A percentile compares a stretch with the other conserved stretches of the same genome.
phyloP scores from a whole-genome alignment of 2,888 invertebrate species.

The Euzophera pinguis region DNA sequence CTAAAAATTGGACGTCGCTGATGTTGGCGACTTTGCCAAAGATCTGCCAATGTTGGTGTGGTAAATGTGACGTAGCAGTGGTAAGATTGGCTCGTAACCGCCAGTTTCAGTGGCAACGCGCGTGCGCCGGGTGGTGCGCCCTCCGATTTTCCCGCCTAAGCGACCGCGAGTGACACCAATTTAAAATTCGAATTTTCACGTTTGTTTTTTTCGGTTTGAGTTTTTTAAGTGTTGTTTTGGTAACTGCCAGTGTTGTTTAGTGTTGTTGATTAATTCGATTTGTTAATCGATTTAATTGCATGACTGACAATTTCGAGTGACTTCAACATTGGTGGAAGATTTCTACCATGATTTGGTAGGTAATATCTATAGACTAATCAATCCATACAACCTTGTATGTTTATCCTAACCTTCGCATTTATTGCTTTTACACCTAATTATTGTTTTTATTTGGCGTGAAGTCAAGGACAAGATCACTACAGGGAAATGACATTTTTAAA shows the following conservation, averaged over 20 bases:
- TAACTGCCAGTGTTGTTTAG: constrained; percentile 33
- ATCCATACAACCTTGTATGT: constrained; percentile 15
- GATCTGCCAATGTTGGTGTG: constrained; percentile 31
- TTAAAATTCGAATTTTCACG: constrained; percentile 38
- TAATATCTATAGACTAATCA: constrained; percentile 19
- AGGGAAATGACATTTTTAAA: constrained; percentile 38
- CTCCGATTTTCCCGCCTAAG: constrained; percentile 51
- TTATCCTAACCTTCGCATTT: constrained; percentile 9
- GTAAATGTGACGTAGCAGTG: constrained; percentile 33
- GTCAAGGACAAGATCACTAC: constrained; percentile 28
- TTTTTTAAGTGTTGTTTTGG: constrained; percentile 29
- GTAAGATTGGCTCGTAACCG: constrained; percentile 36
- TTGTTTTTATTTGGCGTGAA: constrained; percentile 24
- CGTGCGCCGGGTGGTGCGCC: constrained; percentile 60
- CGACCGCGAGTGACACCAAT: constrained; percentile 57
- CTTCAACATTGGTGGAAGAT: constrained; percentile 37
- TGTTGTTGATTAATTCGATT: constrained; percentile 28
- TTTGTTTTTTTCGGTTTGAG: constrained; percentile 23
- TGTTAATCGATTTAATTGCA: constrained; percentile 22
- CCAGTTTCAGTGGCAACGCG: constrained; percentile 64
- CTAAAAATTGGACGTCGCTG: constrained; percentile 34
- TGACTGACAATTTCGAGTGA: constrained; percentile 34
- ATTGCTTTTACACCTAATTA: constrained; percentile 17
- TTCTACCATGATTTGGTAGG: constrained; percentile 38
- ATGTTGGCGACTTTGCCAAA: constrained; percentile 23